phyloP scores from a whole-genome alignment of 2,888 invertebrate genomes.

The Epirrita christyi region DNA sequence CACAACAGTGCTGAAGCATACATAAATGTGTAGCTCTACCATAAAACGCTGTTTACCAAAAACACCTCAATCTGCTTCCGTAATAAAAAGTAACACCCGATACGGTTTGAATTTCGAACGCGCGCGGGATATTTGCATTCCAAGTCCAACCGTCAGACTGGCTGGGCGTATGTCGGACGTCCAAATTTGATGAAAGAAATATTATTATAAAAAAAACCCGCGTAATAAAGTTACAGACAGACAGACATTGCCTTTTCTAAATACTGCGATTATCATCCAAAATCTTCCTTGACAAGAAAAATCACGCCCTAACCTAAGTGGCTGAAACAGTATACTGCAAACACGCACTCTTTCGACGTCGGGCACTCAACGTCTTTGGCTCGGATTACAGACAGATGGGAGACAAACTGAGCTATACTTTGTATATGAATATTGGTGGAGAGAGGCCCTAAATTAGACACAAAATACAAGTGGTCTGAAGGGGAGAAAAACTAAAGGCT shows the following conservation, averaged over 20 bases:
- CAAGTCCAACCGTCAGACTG: conserved; percentile 7
- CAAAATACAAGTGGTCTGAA: too few relatives aligned
- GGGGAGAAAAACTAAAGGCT: too few relatives aligned
- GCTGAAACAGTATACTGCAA: conserved; percentile 23
- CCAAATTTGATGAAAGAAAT: too few relatives aligned
- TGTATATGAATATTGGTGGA: neutral
- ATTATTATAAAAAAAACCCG: too few relatives aligned
- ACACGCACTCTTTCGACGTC: conserved; percentile 18
- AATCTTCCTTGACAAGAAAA: neutral
- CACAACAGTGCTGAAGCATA: too few relatives aligned
- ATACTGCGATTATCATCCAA: too few relatives aligned
- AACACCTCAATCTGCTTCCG: too few relatives aligned
- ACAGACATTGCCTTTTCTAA: too few relatives aligned
- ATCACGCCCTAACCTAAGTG: conserved; percentile 24
- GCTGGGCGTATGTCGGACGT: conserved; percentile 8
- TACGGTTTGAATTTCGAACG: conserved; percentile 21
- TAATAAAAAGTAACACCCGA: conserved; percentile 6
- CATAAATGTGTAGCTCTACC: too few relatives aligned
- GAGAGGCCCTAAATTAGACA: too few relatives aligned
- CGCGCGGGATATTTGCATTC: conserved; percentile 12
- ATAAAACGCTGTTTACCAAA: conserved; percentile 1
- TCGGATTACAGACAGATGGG: conserved; percentile 28
- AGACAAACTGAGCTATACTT: conserved; percentile 3
- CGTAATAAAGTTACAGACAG: too few relatives aligned
- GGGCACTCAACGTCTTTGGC: conserved; percentile 15